These are phyloP conservation scores for Otus scops DNA, from an alignment of 2,797 vertebrate genomes.

Conservation along the genomic window DNA sequence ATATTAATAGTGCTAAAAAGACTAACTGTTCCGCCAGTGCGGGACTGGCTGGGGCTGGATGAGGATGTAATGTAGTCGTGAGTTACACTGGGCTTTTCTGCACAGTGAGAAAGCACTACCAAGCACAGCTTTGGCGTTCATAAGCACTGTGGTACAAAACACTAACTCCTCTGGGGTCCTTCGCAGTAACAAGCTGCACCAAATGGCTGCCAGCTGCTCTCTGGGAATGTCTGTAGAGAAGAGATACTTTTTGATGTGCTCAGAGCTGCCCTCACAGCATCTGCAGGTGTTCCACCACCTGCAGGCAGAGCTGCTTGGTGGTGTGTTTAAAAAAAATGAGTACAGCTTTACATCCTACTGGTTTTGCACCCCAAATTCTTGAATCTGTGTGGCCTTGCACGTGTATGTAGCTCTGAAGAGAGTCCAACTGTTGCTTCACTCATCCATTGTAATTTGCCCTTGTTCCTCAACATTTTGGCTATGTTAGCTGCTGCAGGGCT, in stretches of 20 bases:
- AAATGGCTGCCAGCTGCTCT: conserved; percentile 27
- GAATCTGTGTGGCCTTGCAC: neutral
- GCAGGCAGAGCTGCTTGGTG: neutral
- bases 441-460: neutral
- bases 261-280: neutral
- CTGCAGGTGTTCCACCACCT: neutral
- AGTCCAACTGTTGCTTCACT: neutral
- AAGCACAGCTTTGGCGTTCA: neutral
- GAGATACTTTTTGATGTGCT: neutral
- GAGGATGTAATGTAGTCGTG: neutral
- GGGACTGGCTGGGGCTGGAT: neutral
- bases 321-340: neutral
- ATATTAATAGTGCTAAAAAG: neutral
- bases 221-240: neutral
- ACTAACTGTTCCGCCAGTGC: neutral
- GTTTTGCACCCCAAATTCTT: neutral
- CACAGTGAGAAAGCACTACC: neutral
- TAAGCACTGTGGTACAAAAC: neutral
- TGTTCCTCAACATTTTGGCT: neutral
- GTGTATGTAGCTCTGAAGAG: neutral
- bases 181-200: neutral
- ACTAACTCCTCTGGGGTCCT: neutral
- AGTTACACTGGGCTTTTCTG: neutral
- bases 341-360: neutral
- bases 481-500: neutral